A percentile compares a stretch with the other conserved stretches of the same genome.
Conservation (phyloP, 2,113 vertebrate species). For the Larimichthys crocea region DNA sequence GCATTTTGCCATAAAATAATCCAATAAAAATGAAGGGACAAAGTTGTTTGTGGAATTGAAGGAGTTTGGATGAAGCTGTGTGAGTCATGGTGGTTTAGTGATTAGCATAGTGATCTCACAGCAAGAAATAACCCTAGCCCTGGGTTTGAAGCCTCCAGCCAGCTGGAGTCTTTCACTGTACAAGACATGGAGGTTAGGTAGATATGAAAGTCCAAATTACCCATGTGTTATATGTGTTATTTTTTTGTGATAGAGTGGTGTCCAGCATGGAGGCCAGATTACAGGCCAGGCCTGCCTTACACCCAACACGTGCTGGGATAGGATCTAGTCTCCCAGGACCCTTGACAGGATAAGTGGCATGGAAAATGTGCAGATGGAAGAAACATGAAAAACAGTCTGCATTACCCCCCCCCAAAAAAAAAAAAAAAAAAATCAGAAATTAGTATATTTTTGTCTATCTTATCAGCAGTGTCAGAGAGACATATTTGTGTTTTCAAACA, state of each 20-base stretch:
- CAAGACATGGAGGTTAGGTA: slow-evolving; percentile 9
- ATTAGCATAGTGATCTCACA: slow-evolving; percentile 15
- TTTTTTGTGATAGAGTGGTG: slow-evolving; percentile 7
- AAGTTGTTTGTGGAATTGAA: not conserved
- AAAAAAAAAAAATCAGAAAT: slow-evolving; percentile 1
- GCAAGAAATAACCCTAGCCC: not conserved
- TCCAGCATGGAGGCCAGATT: slow-evolving; percentile 8
- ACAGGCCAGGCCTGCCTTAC: slow-evolving; percentile 2
- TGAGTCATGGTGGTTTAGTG: not conserved
- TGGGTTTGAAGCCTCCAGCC: not conserved
- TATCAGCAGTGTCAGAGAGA: not conserved
- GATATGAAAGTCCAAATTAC: slow-evolving; percentile 2
- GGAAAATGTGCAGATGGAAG: slow-evolving; percentile 17
- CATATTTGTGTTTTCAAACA: slow-evolving; percentile 3
- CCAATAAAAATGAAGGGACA: not conserved
- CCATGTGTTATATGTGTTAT: slow-evolving; percentile 10
- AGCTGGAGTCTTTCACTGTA: not conserved
- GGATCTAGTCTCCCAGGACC: not conserved
- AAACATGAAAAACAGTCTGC: not conserved
- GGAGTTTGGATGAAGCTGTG: not conserved
- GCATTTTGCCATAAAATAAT: not conserved
- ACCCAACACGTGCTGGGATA: slow-evolving; percentile 1
- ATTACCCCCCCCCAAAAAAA: not conserved
- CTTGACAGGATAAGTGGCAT: slow-evolving; percentile 5
- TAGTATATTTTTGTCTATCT: not conserved